Evolutionary conservation across 2,113 vertebrate species (phyloP), one percentile per base, ranked within the genome.

Genomic region (Lota lota): DNA sequence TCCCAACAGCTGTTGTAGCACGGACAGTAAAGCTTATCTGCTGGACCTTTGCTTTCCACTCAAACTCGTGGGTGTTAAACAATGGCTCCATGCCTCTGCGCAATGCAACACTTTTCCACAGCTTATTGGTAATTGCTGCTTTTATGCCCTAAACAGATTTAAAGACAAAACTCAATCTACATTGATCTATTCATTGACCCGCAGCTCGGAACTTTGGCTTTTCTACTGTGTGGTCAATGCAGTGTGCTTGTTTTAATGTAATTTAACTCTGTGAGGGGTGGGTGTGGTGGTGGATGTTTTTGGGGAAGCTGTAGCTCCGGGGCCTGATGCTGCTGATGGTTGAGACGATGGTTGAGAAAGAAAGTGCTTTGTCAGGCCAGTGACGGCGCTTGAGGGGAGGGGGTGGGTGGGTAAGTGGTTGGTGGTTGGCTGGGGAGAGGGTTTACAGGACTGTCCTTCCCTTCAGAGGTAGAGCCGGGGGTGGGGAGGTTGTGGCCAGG

Each of bases 361-460:
- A 83, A 83, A 87, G 78, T 78, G 73, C 85, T 85, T 81, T 81
- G 82, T 89, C 83, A 87, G 84, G 76, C 59, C 56, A 18, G 40
- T 47, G 40, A 47, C 40, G 40, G 40, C 10, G 40, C 7, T 47
- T 11, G 2, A 47, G 40, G 40, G 66, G 66, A 7, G 28, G 61
- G 72, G 61, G 57, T 50, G 40, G 56, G 61, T 20, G 24, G 28
- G 22, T 3, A 14, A 53, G 51, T 53, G 51, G 51, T 53, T 8
- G 51, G 53, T 56, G 10, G 53, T n/a, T 56, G 53, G 16, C n/a
- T 56, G 10, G 53, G 53, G 53, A 10, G 14, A 18, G 53, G 53
- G 16, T 56, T 5, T 56, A n/a, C 53, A 56, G 53, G 53, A n/a
- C 66, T 18, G 24, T 72, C 54, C 56, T 58, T 22, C 50, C 66